phyloP scores from a whole-genome alignment of 2,888 invertebrate species.

The Synergus umbraculus region DNA sequence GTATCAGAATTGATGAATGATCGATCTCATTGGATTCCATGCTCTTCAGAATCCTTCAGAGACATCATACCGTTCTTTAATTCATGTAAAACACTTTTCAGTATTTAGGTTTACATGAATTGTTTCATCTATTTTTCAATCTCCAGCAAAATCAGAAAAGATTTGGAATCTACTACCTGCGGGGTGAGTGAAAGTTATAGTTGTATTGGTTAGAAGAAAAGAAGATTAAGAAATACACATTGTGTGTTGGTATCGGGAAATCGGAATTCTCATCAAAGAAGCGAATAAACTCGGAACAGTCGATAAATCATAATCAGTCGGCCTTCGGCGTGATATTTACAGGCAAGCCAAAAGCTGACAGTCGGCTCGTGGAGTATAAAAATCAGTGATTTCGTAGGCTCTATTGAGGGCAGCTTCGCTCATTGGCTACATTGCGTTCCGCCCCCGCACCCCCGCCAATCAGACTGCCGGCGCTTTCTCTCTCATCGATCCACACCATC shows the following conservation, averaged over 20 bases:
- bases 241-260: neutral
- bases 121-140: neutral
- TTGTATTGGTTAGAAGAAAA: neutral
- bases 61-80: too few relatives aligned
- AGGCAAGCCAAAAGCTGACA: slow-evolving; percentile 64
- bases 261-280: slow-evolving; percentile 33
- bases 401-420: slow-evolving; percentile 72
- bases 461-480: slow-evolving; percentile 65
- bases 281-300: slow-evolving; percentile 49
- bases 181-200: neutral
- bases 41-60: neutral
- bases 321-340: slow-evolving; percentile 65
- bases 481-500: slow-evolving; percentile 56
- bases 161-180: neutral
- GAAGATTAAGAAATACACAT: neutral
- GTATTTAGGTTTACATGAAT: too few relatives aligned
- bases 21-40: slow-evolving; percentile 16
- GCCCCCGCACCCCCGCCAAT: slow-evolving; percentile 76
- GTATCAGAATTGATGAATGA: neutral
- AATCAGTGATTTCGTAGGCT: slow-evolving; percentile 76
- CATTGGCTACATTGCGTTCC: slow-evolving; percentile 74
- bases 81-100: too few relatives aligned
- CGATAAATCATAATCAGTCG: slow-evolving; percentile 65
- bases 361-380: slow-evolving; percentile 64
- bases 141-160: neutral